Evolutionary conservation across 1,140 invertebrate genomes (phyloP), one percentile per base, ranked within the genome.

Genomic region (Atta texana): DNA sequence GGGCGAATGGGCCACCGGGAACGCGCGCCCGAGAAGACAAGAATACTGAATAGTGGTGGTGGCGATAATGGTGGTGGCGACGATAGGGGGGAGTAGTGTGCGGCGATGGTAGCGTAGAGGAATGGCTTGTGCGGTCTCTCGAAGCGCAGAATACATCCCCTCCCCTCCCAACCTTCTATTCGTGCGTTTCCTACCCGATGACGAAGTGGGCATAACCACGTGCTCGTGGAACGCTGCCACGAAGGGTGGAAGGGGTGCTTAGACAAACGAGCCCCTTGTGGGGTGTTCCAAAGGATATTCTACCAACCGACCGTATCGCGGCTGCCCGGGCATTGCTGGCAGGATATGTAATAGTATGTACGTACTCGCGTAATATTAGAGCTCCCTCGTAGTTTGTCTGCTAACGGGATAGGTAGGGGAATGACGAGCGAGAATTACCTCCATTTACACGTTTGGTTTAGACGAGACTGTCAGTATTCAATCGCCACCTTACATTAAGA

Each of bases 261-360:
- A 93, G 92, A 95, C 93, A 94, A 95, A 94, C 92, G 93, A 94
- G 93, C 93, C 93, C 93, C 93, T 94, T 94, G 94, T 89, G 94
- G 93, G 92, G 93, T 95, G 94, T 95, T 93, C 86, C 92, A 91
- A 93, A 94, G 93, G 93, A 94, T 93, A 93, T 90, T 92, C 91
- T 92, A 93, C 91, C 93, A 93, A 92, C 93, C 91, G 87, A 94
- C 90, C 91, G 88, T 90, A 92, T 91, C 91, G 91, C 88, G 86
- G 92, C 68, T 89, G 90, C 89, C 90, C 90, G 85, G 92, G 89
- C 92, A 92, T 92, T 92, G 91, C 91, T 87, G 69, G 89, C 88
- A 92, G 91, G 81, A 92, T 93, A 89, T 93, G 91, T 94, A 94
- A 93, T 94, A 91, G 91, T 94, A 93, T 93, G 93, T 94, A 93